Evolutionary conservation across 2,113 vertebrate species (phyloP), one percentile per base, ranked within the genome.

Genomic region (Taurulus bubalis): DNA sequence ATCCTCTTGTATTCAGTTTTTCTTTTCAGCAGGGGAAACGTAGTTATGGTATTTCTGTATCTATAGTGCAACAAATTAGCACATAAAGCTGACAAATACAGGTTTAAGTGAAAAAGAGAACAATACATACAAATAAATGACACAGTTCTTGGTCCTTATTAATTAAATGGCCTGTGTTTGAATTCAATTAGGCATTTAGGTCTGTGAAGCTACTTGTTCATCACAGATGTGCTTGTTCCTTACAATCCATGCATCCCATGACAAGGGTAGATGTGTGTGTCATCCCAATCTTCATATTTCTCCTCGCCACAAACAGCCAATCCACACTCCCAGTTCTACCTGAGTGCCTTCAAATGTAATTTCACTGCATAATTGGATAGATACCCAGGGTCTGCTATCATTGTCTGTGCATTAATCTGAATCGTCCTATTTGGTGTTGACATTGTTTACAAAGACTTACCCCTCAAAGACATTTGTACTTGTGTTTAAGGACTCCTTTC

Each of bases 291-390:
- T 88, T 89, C 84, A 87, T 86, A 86, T 90, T 87, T 82, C 72
- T 76, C 69, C 75, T 55, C 22, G 2, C 53, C 71, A 82, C 76
- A 79, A 73, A 78, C 40, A 78, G 60, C 78, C 76, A 85, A 82
- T 86, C 87, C 75, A 70, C 62, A 32, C 86, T 80, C 82, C 86
- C 80, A 71, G 85, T 91, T 93, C 91, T 91, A 93, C 91, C 91
- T 91, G 92, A 90, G 88, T 88, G 89, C 74, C 71, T 84, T 85
- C 80, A 87, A 94, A 94, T 94, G 90, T 92, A 91, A 94, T 94
- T 92, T 86, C 84, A 38, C 82, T 72, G 78, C 75, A 91, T 92
- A 94, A 94, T 92, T 94, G 89, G 91, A 94, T 92, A 88, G 90
- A 89, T 89, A 89, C 83, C 80, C 84, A 32, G 77, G 74, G 88